These are phyloP conservation scores for Pogonocherus hispidulus DNA, from an alignment of 2,888 invertebrate genomes.

Conservation along the genomic window DNA sequence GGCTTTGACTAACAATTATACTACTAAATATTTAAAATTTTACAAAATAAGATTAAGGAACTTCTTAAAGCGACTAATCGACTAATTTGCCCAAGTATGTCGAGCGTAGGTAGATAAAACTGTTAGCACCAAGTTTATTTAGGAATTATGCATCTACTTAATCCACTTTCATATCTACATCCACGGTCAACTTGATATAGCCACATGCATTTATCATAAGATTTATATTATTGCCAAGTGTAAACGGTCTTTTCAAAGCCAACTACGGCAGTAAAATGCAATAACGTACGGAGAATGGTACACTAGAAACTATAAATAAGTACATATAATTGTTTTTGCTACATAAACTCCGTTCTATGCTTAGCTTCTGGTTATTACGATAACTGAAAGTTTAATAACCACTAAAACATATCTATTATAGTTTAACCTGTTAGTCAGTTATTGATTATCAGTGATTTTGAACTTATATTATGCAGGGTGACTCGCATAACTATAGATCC, in stretches of 20 bases:
- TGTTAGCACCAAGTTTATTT: background rate
- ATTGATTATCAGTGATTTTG: background rate
- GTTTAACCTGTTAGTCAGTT: slow-evolving; percentile 15
- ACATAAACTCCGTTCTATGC: background rate
- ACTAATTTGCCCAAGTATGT: slow-evolving; percentile 1
- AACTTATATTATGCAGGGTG: no score
- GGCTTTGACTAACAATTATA: background rate
- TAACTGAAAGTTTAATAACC: slow-evolving; percentile 19
- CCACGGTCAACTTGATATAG: background rate
- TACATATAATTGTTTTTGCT: slow-evolving; percentile 13
- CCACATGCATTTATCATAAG: background rate
- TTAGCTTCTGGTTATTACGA: no score
- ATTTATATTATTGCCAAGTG: slow-evolving; percentile 10
- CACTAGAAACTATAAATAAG: background rate
- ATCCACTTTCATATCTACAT: slow-evolving; percentile 12
- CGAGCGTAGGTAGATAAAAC: background rate
- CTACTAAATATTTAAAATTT: background rate
- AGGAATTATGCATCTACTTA: slow-evolving; percentile 14
- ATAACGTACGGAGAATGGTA: background rate
- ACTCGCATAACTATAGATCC: no score
- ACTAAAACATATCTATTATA: background rate
- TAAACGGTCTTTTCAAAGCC: slow-evolving; percentile 5
- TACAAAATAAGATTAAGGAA: background rate
- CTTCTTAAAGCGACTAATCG: background rate
- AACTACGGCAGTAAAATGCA: background rate